Conservation (phyloP, 1,140 invertebrate species). For the Oryctes rhinoceros region DNA sequence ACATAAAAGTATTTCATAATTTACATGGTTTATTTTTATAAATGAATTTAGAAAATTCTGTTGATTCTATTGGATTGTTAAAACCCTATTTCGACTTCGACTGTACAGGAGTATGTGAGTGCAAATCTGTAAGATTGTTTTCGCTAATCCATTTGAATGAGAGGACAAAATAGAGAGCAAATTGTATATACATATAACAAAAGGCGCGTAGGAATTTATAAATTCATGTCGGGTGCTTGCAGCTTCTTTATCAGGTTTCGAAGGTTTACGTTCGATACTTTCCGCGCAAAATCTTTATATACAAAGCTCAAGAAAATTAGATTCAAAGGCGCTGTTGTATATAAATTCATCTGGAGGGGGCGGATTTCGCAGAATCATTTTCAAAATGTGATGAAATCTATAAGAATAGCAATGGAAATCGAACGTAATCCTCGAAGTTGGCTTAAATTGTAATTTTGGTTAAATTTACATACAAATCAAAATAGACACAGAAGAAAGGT, state of each 20-base stretch:
- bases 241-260: background rate
- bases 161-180: background rate
- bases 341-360: background rate
- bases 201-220: slow-evolving; percentile 12
- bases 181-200: background rate
- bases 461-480: too few relatives aligned
- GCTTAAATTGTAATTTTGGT: too few relatives aligned
- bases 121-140: slow-evolving; percentile 6
- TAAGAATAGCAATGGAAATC: too few relatives aligned
- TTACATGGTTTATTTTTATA: too few relatives aligned
- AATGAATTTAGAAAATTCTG: too few relatives aligned
- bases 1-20: too few relatives aligned
- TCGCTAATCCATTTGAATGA: slow-evolving; percentile 25
- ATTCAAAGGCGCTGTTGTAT: background rate
- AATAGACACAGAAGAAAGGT: too few relatives aligned
- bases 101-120: background rate
- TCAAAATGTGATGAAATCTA: too few relatives aligned
- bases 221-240: background rate
- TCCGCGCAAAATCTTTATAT: background rate
- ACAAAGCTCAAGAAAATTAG: background rate
- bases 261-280: background rate
- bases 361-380: background rate
- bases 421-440: too few relatives aligned
- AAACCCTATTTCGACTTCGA: background rate
- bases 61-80: too few relatives aligned